A percentile compares a stretch with the other conserved stretches of the same genome.
Evolutionary conservation across 2,113 vertebrate species (phyloP).

Genomic region (Kryptolebias marmoratus): DNA sequence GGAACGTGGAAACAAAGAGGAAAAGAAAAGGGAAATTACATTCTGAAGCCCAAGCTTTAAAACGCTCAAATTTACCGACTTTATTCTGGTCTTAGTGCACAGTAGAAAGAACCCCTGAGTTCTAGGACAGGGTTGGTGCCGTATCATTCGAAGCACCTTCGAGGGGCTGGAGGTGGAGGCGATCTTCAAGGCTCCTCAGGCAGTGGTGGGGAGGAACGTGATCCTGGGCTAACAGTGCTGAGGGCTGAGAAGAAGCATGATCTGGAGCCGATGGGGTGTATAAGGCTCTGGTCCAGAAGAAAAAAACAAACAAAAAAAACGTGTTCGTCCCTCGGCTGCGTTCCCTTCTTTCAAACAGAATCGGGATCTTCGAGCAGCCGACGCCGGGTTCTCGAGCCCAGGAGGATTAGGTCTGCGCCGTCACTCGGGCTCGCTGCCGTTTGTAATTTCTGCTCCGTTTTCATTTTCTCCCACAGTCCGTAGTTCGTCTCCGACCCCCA

Average conservation of each 20-base stretch:
- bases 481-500: constrained; percentile 50
- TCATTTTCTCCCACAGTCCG: constrained; percentile 54
- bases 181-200: constrained; percentile 62
- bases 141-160: constrained; percentile 34
- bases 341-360: constrained; percentile 23
- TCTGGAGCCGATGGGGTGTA: constrained; percentile 43
- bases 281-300: constrained; percentile 80
- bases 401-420: constrained; percentile 63
- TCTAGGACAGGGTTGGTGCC: constrained; percentile 77
- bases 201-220: constrained; percentile 26
- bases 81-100: constrained; percentile 64
- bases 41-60: constrained; percentile 63
- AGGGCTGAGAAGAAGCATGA: constrained; percentile 17
- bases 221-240: constrained; percentile 53
- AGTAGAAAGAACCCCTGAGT: constrained; percentile 92
- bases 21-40: constrained; percentile 45
- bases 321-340: constrained; percentile 23
- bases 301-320: too few relatives aligned
- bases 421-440: constrained; percentile 14
- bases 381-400: constrained; percentile 30
- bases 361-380: constrained; percentile 38
- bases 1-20: neutral
- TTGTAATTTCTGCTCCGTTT: constrained; percentile 14
- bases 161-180: neutral
- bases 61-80: constrained; percentile 49